These are phyloP conservation scores for Plectropomus leopardus DNA, from an alignment of 2,113 vertebrate species.

Conservation along the genomic window DNA sequence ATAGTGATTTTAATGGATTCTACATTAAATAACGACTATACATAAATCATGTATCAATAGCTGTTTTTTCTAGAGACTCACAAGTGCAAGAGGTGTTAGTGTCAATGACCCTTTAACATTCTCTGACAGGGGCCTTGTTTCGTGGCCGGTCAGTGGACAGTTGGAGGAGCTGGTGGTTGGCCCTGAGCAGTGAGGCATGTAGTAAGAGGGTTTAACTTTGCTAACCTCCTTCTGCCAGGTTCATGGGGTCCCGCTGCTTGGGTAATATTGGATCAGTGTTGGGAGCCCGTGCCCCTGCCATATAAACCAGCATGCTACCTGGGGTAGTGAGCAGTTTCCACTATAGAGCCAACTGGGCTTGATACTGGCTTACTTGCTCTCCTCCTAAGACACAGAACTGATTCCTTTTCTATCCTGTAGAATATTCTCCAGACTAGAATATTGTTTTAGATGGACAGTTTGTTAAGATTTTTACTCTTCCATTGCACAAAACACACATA, in stretches of 20 bases:
- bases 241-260: conserved; percentile 91
- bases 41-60: neutral
- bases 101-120: conserved; percentile 70
- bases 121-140: conserved; percentile 68
- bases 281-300: conserved; percentile 85
- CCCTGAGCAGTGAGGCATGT: conserved; percentile 92
- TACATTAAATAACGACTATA: neutral
- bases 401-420: neutral
- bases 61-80: conserved; percentile 6
- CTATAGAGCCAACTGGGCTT: conserved; percentile 54
- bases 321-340: conserved; percentile 78
- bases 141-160: conserved; percentile 71
- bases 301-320: conserved; percentile 83
- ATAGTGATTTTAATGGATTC: neutral
- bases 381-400: neutral
- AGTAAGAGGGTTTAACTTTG: conserved; percentile 99
- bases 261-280: conserved; percentile 97
- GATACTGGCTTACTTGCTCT: neutral
- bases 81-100: conserved; percentile 21
- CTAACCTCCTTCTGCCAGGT: conserved; percentile 99
- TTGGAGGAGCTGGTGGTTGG: conserved; percentile 88
- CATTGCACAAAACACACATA: neutral
- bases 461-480: neutral
- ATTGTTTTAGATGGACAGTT: neutral
- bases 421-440: neutral